These are phyloP conservation scores for Microctonus aethiopoides DNA, from an alignment of 2,888 invertebrate species.

Conservation along the genomic window DNA sequence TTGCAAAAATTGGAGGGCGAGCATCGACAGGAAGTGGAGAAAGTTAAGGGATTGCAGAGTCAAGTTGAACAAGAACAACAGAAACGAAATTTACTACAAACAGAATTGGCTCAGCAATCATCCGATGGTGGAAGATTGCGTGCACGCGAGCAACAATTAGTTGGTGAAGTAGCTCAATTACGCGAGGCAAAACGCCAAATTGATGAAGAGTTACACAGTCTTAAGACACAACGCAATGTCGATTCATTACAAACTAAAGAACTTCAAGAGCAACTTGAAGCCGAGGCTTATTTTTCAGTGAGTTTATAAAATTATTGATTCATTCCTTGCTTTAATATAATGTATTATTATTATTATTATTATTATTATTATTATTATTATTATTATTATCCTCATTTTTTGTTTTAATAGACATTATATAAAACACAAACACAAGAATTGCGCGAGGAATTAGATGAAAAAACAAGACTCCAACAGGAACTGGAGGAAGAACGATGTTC, in stretches of 20 bases:
- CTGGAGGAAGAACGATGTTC: constrained; percentile 90
- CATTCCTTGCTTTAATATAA: neutral
- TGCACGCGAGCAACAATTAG: constrained; percentile 78
- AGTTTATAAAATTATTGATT: constrained; percentile 45
- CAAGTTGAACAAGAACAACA: constrained; percentile 93
- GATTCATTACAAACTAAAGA: constrained; percentile 86
- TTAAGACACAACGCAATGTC: constrained; percentile 76
- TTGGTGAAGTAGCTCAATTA: constrained; percentile 75
- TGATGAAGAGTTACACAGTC: constrained; percentile 81
- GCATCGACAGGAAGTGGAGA: constrained; percentile 86
- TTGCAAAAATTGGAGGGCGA: constrained; percentile 93
- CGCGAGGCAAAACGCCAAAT: constrained; percentile 78
- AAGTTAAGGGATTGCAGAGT: constrained; percentile 82
- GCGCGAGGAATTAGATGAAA: constrained; percentile 91
- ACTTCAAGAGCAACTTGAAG: constrained; percentile 93
- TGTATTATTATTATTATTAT: constrained; percentile 7
- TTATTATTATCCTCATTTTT: constrained; percentile 38
- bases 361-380: constrained; percentile 35
- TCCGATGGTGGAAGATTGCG: constrained; percentile 79
- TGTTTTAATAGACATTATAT: constrained; percentile 78
- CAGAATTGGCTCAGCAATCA: constrained; percentile 80
- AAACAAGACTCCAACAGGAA: constrained; percentile 80
- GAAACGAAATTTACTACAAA: constrained; percentile 82
- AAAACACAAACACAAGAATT: constrained; percentile 93
- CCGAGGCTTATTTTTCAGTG: constrained; percentile 94